Conservation (phyloP, 2,888 invertebrate species). For the Rhaphigaster nebulosa region DNA sequence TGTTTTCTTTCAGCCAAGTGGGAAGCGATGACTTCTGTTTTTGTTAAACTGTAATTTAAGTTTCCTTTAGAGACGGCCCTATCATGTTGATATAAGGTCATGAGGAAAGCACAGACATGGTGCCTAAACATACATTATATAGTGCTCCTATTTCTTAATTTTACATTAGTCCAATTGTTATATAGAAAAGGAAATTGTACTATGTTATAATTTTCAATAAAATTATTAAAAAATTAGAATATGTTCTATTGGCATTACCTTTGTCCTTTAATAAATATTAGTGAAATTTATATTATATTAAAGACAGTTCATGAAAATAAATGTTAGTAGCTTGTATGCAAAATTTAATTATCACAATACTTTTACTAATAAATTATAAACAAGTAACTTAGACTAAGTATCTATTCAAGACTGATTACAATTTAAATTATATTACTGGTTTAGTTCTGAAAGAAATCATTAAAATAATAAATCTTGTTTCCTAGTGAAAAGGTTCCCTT, state of each 20-base stretch:
- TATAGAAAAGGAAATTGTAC: conserved; percentile 53
- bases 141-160: conserved; percentile 49
- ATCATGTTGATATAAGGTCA: not conserved
- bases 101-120: conserved; percentile 27
- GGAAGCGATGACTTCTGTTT: conserved; percentile 33
- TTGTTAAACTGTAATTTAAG: conserved; percentile 10
- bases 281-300: too few relatives aligned
- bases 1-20: conserved; percentile 35
- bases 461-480: too few relatives aligned
- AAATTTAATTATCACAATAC: too few relatives aligned
- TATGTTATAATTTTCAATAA: conserved; percentile 58
- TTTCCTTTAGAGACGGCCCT: conserved; percentile 24
- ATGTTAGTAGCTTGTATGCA: too few relatives aligned
- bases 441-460: too few relatives aligned
- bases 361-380: too few relatives aligned
- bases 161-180: conserved; percentile 52
- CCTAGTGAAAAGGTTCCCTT: too few relatives aligned
- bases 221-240: conserved; percentile 16
- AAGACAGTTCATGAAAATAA: too few relatives aligned
- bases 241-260: not conserved
- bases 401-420: too few relatives aligned
- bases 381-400: not conserved
- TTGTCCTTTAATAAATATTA: not conserved
- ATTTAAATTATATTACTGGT: too few relatives aligned
- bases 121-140: conserved; percentile 45